These are phyloP conservation scores for Tetramorium simillimum DNA, from an alignment of 1,140 invertebrate genomes.

Conservation along the genomic window DNA sequence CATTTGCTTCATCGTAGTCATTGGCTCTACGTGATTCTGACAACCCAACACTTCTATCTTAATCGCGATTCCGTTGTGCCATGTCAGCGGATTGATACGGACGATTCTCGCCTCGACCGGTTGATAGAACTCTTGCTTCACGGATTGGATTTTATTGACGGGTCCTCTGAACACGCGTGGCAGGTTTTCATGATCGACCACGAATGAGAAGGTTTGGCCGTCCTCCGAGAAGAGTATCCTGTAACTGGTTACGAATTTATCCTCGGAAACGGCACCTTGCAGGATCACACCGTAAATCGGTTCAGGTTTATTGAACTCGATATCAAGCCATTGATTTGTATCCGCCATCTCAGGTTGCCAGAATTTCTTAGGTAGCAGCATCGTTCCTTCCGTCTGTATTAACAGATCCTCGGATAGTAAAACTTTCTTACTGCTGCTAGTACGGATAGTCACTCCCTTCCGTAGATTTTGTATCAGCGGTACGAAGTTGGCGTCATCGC, in stretches of 20 bases:
- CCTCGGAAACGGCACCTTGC: conserved; percentile 88
- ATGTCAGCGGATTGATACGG: conserved; percentile 90
- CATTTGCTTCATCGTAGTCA: neutral
- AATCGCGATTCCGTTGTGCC: conserved; percentile 91
- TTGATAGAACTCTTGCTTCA: conserved; percentile 88
- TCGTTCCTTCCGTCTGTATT: conserved; percentile 77
- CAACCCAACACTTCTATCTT: conserved; percentile 92
- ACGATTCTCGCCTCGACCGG: conserved; percentile 91
- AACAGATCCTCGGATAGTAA: conserved; percentile 85
- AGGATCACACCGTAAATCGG: conserved; percentile 91
- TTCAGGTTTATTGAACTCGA: conserved; percentile 88
- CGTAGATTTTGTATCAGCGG: conserved; percentile 64
- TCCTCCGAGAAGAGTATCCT: conserved; percentile 90
- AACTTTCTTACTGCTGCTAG: conserved; percentile 86
- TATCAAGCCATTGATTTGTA: conserved; percentile 85
- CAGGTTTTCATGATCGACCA: conserved; percentile 80
- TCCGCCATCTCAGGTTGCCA: conserved; percentile 87
- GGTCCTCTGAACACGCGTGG: conserved; percentile 91
- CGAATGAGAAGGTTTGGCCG: conserved; percentile 86
- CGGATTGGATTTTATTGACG: conserved; percentile 86
- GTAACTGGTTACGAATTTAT: conserved; percentile 92
- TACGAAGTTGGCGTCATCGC: conserved; percentile 82
- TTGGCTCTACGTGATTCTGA: conserved; percentile 75
- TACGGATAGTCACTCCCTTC: conserved; percentile 85
- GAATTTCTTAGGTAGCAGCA: conserved; percentile 1